These are phyloP conservation scores for Dicranocentrus wangi DNA, from an alignment of 2,888 invertebrate species.

Conservation along the genomic window DNA sequence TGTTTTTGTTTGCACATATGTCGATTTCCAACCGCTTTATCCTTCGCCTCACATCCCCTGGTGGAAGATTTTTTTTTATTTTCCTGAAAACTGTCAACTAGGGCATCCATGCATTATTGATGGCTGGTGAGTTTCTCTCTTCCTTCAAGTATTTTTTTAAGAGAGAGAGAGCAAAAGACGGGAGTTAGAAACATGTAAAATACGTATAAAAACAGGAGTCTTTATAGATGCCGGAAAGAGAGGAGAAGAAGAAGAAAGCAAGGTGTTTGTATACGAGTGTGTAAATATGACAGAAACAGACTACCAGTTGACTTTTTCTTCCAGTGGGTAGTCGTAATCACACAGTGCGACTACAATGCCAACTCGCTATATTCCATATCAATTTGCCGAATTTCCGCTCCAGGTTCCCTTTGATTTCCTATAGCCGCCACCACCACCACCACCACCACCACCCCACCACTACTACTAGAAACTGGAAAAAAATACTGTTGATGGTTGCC, in stretches of 20 bases:
- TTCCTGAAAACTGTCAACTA: conserved; percentile 59
- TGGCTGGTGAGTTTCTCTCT: conserved; percentile 43
- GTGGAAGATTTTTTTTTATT: conserved; percentile 46
- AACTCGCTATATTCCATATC: conserved; percentile 32
- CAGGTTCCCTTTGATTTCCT: conserved; percentile 35
- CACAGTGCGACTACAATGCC: neutral
- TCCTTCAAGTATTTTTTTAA: conserved; percentile 21
- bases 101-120: conserved; percentile 64
- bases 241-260: conserved; percentile 3
- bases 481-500: conserved; percentile 14
- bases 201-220: neutral
- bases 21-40: conserved; percentile 49
- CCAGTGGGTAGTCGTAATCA: neutral
- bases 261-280: conserved; percentile 25
- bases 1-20: conserved; percentile 61
- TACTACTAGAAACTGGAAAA: neutral
- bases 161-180: conserved; percentile 11
- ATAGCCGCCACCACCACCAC: neutral
- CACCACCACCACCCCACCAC: too few relatives aligned
- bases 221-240: conserved; percentile 31
- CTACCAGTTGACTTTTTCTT: conserved; percentile 56
- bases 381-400: conserved; percentile 44
- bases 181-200: conserved; percentile 9
- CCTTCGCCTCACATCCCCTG: conserved; percentile 23
- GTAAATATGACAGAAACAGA: conserved; percentile 53